These are phyloP conservation scores for Petrolisthes cinctipes DNA, from an alignment of 2,888 invertebrate species.

Conservation along the genomic window DNA sequence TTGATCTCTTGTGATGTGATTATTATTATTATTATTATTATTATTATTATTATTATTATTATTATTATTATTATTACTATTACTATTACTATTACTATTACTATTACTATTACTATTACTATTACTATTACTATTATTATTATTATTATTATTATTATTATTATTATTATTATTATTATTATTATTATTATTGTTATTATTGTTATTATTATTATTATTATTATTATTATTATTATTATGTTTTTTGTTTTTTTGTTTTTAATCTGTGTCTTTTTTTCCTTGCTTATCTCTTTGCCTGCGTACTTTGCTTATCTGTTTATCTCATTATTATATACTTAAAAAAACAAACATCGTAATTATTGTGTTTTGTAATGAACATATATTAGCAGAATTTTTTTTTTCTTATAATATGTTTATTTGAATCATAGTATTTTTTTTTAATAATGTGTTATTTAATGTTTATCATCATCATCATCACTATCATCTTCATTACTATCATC, in stretches of 20 bases:
- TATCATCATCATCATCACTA: no score
- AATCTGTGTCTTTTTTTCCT: neutral
- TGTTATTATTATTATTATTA: neutral
- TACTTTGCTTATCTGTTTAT: no score
- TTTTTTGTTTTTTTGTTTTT: neutral
- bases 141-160: constrained; percentile 2
- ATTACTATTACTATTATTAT: constrained; percentile 26
- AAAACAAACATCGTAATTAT: no score
- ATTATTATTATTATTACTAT: constrained; percentile 5
- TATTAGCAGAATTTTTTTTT: no score
- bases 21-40: constrained; percentile 35
- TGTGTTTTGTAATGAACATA: no score
- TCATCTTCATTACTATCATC: no score
- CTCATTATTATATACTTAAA: no score
- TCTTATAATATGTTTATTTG: no score
- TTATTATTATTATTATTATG: neutral
- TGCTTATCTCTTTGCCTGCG: neutral
- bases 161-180: neutral
- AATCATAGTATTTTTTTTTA: no score
- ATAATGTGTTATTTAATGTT: no score
- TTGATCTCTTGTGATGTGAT: constrained; percentile 5
- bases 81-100: constrained; percentile 17
- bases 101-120: constrained; percentile 22
- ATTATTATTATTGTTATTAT: neutral
- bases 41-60: constrained; percentile 21